Percentiles rank a stretch among this genome's conserved stretches.
Conservation (phyloP, 2,113 vertebrate genomes). For the Nipponia nippon region DNA sequence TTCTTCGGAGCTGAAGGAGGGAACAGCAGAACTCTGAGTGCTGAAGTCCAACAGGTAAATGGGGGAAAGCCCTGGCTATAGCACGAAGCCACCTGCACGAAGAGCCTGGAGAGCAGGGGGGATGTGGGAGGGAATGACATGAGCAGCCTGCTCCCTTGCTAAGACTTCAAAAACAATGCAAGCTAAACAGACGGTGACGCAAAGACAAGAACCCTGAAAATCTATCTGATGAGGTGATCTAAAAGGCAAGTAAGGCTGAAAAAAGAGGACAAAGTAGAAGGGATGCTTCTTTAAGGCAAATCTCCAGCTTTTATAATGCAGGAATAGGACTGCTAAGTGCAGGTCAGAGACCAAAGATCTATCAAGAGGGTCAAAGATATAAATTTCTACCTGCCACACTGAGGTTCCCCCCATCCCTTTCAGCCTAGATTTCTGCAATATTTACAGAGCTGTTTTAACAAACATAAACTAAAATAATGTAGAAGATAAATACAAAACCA, state of each 20-base stretch:
- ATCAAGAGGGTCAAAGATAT: not conserved
- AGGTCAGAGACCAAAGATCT: not conserved
- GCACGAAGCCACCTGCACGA: not conserved
- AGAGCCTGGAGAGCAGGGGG: not conserved
- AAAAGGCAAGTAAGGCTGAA: not conserved
- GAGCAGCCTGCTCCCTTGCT: not conserved
- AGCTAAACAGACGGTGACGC: not conserved
- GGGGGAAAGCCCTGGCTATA: not conserved
- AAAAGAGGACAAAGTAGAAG: not conserved
- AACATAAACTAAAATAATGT: not conserved
- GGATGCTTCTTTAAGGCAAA: not conserved
- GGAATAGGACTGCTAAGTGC: not conserved
- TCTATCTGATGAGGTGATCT: not conserved
- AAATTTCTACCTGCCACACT: not conserved
- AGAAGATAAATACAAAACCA: not conserved
- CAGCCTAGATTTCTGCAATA: not conserved
- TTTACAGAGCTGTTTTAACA: not conserved
- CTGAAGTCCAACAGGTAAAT: not conserved
- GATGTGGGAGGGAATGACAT: not conserved
- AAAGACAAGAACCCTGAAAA: not conserved
- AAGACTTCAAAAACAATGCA: not conserved
- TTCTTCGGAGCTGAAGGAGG: not conserved
- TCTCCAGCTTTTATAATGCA: not conserved
- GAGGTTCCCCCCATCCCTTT: not conserved
- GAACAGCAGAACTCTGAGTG: not conserved